A percentile compares a stretch with the other conserved stretches of the same genome.
Conservation (phyloP, 2,888 invertebrate genomes). For the Tupiocoris notatus region DNA sequence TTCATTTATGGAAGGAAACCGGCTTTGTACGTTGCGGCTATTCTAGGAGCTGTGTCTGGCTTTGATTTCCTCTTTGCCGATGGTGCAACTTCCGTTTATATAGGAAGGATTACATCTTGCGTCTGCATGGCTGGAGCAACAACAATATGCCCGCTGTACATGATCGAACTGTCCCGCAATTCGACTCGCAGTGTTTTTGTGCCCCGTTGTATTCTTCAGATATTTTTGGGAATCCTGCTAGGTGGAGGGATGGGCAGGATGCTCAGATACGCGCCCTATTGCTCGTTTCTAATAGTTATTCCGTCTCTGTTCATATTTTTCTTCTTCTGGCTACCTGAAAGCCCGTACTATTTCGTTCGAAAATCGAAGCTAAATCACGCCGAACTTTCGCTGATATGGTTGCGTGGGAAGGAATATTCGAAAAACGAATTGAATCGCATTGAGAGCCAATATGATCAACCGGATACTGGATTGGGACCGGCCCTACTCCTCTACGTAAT, state of each 20-base stretch:
- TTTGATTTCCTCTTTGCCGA: not conserved
- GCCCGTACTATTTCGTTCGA: not conserved
- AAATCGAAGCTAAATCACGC: not conserved
- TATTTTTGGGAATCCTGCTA: not conserved
- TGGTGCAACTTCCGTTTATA: not conserved
- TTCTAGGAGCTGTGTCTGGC: not conserved
- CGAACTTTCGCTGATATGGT: not conserved
- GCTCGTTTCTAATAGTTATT: not conserved
- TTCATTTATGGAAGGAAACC: not conserved
- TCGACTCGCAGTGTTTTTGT: not conserved
- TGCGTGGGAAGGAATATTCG: not conserved
- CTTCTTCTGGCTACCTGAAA: not conserved
- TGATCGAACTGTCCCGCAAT: not conserved
- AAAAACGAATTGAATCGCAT: not conserved
- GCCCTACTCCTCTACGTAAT: not conserved
- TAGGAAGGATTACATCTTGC: not conserved
- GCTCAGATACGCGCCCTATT: not conserved
- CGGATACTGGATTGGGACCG: not conserved
- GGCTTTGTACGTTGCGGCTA: not conserved
- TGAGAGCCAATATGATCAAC: not conserved
- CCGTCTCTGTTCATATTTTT: not conserved
- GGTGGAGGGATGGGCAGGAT: not conserved
- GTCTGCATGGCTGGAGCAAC: not conserved
- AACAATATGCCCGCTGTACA: not conserved
- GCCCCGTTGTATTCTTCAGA: not conserved